phyloP scores from a whole-genome alignment of 2,797 vertebrate genomes.

The Acanthurus lineatus region DNA sequence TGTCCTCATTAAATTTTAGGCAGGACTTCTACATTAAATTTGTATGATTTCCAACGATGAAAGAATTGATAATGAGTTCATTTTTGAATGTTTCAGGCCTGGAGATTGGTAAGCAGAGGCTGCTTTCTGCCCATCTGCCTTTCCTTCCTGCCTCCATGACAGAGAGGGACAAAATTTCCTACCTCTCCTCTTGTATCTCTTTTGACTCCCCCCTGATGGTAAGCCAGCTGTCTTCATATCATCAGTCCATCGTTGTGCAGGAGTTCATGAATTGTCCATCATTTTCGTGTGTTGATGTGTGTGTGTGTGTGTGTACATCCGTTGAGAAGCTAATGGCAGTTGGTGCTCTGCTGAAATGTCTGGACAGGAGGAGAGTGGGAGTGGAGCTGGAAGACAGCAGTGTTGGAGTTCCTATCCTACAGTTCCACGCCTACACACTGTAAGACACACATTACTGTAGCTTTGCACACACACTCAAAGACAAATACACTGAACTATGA shows the following conservation, averaged over 20 bases:
- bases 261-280: slow-evolving; percentile 35
- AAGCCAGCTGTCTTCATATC: slow-evolving; percentile 63
- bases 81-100: slow-evolving; percentile 81
- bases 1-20: background rate
- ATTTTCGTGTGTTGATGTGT: slow-evolving; percentile 33
- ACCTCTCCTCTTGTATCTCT: slow-evolving; percentile 93
- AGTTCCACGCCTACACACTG: slow-evolving; percentile 92
- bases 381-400: slow-evolving; percentile 93
- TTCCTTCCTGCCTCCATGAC: slow-evolving; percentile 90
- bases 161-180: slow-evolving; percentile 90
- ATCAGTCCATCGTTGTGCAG: slow-evolving; percentile 34
- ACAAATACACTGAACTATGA: slow-evolving; percentile 50
- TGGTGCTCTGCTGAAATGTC: slow-evolving; percentile 94
- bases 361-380: slow-evolving; percentile 94
- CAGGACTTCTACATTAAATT: background rate
- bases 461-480: slow-evolving; percentile 5
- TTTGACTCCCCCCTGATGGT: slow-evolving; percentile 93
- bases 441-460: slow-evolving; percentile 73
- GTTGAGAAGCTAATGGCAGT: slow-evolving; percentile 88
- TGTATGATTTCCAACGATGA: slow-evolving; percentile 18
- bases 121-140: slow-evolving; percentile 91
- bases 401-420: slow-evolving; percentile 90
- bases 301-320: slow-evolving; percentile 32
- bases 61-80: background rate
- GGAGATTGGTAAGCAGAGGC: slow-evolving; percentile 93